Percentiles rank a stretch among this genome's conserved stretches.
Conservation (phyloP, 1,140 invertebrate genomes). For the Bombus huntii region DNA sequence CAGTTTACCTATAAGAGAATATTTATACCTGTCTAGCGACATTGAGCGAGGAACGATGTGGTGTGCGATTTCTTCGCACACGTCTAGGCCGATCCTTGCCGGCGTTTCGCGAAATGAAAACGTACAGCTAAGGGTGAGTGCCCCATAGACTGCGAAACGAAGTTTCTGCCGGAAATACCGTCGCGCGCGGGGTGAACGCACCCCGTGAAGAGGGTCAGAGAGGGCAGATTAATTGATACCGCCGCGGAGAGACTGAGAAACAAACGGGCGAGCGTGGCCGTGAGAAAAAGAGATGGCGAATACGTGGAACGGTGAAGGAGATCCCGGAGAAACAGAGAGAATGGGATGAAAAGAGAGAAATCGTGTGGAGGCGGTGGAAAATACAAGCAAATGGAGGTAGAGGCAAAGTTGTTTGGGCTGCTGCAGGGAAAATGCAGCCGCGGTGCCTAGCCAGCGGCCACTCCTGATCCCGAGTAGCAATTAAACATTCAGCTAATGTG, state of each 20-base stretch:
- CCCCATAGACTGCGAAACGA: conserved; percentile 56
- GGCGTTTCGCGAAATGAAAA: conserved; percentile 57
- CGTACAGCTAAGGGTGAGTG: conserved; percentile 36
- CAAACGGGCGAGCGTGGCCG: conserved; percentile 8
- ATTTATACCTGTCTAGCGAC: not conserved
- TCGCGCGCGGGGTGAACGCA: conserved; percentile 59
- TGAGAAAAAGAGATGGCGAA: conserved; percentile 41
- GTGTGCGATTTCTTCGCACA: not conserved
- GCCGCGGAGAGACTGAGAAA: conserved; percentile 49
- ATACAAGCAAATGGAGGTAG: conserved; percentile 47
- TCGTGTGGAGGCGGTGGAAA: conserved; percentile 39
- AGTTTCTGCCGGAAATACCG: conserved; percentile 67
- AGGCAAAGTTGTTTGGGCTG: conserved; percentile 55
- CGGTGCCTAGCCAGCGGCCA: conserved; percentile 63
- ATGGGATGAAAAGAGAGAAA: conserved; percentile 33
- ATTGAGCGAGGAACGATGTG: too few relatives aligned
- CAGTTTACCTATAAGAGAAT: not conserved
- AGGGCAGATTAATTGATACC: conserved; percentile 70
- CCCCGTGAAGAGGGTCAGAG: conserved; percentile 59
- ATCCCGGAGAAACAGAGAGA: not conserved
- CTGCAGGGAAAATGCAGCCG: conserved; percentile 67
- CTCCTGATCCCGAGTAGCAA: conserved; percentile 76
- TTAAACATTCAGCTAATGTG: conserved; percentile 80
- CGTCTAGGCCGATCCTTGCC: not conserved
- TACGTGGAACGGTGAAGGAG: not conserved